phyloP scores from a whole-genome alignment of 1,140 invertebrate genomes.

The Diploscapter pachys region DNA sequence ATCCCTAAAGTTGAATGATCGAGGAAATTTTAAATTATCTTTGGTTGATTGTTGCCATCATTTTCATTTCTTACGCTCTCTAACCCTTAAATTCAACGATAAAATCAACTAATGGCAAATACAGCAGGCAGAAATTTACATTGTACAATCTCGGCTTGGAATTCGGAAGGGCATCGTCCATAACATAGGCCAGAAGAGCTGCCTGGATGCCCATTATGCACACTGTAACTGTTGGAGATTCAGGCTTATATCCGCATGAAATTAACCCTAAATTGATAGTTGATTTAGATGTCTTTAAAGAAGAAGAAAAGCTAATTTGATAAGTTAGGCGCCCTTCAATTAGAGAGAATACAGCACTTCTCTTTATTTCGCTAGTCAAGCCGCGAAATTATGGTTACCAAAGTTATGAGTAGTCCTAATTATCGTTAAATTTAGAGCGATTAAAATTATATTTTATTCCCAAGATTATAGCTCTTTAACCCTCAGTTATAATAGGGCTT shows the following conservation, averaged over 20 bases:
- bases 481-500: too few species aligned
- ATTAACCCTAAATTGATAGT: constrained; percentile 13
- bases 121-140: constrained; percentile 6
- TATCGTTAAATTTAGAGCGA: too few species aligned
- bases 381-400: too few species aligned
- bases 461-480: too few species aligned
- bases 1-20: constrained; percentile 28
- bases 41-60: not conserved
- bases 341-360: not conserved
- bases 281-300: too few species aligned
- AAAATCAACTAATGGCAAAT: too few species aligned
- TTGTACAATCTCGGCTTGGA: constrained; percentile 41
- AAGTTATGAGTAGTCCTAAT: too few species aligned
- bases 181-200: constrained; percentile 44
- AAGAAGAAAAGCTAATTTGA: too few species aligned
- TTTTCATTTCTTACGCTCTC: not conserved
- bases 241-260: constrained; percentile 24
- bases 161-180: constrained; percentile 33
- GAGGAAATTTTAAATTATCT: too few species aligned
- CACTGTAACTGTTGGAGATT: constrained; percentile 43
- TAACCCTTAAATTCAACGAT: too few species aligned
- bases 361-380: not conserved
- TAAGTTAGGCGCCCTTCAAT: too few species aligned
- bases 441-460: too few species aligned
- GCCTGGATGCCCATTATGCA: constrained; percentile 56